Evolutionary conservation across 2,797 vertebrate species (phyloP), one percentile per base, ranked within the genome.

Genomic region (Protonibea diacanthus): DNA sequence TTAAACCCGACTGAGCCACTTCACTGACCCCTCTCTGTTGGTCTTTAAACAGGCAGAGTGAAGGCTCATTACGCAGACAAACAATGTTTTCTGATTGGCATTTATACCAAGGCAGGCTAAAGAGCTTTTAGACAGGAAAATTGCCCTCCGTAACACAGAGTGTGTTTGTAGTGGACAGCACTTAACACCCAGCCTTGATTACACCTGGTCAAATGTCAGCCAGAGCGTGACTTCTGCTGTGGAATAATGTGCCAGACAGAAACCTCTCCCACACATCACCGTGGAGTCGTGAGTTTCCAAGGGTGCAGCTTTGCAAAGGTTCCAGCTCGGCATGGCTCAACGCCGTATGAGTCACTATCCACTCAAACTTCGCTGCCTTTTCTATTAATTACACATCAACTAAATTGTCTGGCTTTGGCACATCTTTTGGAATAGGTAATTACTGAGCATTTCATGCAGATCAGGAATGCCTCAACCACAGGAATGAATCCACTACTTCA

Each of bases 341-440:
- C 74, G 77, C 69, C 42, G 57, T 40, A 81, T 62, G 74, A 91
- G 49, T 89, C 89, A 85, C 75, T 63, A 51, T 51, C 49, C 48
- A 82, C 65, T 76, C 57, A 65, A 71, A 85, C 65, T 20, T 71
- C 2, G 8, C 38, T 80, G 60, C 63, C 63, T 64, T 74, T 69
- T 68, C 15, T 64, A 33, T 81, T 78, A 82, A 84, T 79, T 82
- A 63, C 27, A 66, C 53, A 75, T 71, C n/a, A 67, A 40, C 67
- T 49, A n/a, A 67, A 67, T 69, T 0, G 47, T 71, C 75, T 47
- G 55, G 29, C 42, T 57, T 53, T 33, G 12, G 20, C 18, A 10
- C 10, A 40, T 71, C 29, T 71, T 44, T 44, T 52, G 15, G 73
- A 51, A 70, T 71, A 67, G 29, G 4, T 80, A 76, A 49, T 82